A percentile compares a stretch with the other conserved stretches of the same genome.
These are phyloP conservation scores for Pseudopodoces humilis DNA, from an alignment of 2,113 vertebrate species.

Conservation along the genomic window DNA sequence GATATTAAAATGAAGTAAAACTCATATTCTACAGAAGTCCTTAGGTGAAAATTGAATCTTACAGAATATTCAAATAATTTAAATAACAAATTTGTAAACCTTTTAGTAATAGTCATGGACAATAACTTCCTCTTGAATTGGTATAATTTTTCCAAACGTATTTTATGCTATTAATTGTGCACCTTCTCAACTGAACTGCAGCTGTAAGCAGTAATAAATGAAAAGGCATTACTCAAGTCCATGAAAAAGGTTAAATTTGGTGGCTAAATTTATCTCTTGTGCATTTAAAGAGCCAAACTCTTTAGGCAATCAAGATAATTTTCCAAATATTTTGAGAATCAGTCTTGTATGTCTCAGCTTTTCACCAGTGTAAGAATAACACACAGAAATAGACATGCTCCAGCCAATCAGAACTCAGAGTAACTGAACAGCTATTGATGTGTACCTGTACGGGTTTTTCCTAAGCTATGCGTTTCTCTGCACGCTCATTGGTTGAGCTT, in stretches of 20 bases:
- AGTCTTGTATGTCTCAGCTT: slow-evolving; percentile 18
- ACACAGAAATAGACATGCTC: slow-evolving; percentile 26
- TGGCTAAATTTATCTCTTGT: slow-evolving; percentile 46
- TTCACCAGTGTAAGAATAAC: slow-evolving; percentile 36
- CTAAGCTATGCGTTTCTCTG: slow-evolving; percentile 26
- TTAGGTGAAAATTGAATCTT: neutral
- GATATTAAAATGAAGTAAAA: neutral
- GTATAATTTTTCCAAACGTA: neutral
- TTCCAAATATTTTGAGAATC: slow-evolving; percentile 44
- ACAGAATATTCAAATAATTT: neutral
- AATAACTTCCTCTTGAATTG: neutral
- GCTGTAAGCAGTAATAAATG: neutral
- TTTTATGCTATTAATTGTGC: slow-evolving; percentile 4
- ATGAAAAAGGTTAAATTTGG: slow-evolving; percentile 21
- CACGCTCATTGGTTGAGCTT: slow-evolving; percentile 43
- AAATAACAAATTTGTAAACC: neutral
- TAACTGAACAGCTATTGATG: slow-evolving; percentile 39
- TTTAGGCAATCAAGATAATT: slow-evolving; percentile 54
- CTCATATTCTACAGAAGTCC: neutral
- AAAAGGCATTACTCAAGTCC: neutral
- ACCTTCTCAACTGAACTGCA: slow-evolving; percentile 10
- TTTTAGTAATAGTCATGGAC: neutral
- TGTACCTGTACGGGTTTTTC: slow-evolving; percentile 48
- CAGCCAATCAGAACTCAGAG: slow-evolving; percentile 27
- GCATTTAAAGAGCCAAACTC: slow-evolving; percentile 33